phyloP scores from a whole-genome alignment of 1,140 invertebrate genomes.

The Drosophila pachea region DNA sequence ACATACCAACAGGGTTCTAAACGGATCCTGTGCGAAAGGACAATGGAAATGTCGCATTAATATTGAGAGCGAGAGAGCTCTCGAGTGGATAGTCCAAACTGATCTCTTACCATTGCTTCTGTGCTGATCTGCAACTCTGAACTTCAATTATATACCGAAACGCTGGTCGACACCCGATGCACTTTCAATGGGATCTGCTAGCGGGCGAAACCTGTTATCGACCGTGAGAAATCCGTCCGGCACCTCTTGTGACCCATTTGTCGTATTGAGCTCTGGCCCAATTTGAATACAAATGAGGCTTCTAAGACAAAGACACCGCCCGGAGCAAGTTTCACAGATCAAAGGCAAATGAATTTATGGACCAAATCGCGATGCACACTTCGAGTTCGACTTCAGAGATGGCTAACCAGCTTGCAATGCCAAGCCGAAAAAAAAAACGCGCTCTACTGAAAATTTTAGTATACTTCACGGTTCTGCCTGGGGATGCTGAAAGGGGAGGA shows the following conservation, averaged over 20 bases:
- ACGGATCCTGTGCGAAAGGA: constrained; percentile 29
- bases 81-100: constrained; percentile 11
- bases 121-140: constrained; percentile 7
- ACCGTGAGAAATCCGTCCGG: constrained; percentile 62
- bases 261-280: constrained; percentile 50
- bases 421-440: not conserved
- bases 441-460: constrained; percentile 6
- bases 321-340: constrained; percentile 46
- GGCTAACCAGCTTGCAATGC: constrained; percentile 1
- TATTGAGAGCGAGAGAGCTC: not conserved
- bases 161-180: constrained; percentile 4
- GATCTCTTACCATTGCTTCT: constrained; percentile 38
- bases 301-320: constrained; percentile 44
- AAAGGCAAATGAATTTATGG: constrained; percentile 58
- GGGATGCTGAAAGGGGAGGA: too few relatives aligned
- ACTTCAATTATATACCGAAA: constrained; percentile 36
- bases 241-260: constrained; percentile 59
- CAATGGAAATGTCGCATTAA: not conserved
- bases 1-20: constrained; percentile 37
- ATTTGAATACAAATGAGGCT: constrained; percentile 51
- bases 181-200: not conserved
- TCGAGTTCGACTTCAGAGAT: constrained; percentile 1
- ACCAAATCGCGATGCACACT: not conserved
- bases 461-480: not conserved
- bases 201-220: constrained; percentile 50